Evolutionary conservation across 2,113 vertebrate genomes (phyloP).

Genomic region (Neomonachus schauinslandi): DNA sequence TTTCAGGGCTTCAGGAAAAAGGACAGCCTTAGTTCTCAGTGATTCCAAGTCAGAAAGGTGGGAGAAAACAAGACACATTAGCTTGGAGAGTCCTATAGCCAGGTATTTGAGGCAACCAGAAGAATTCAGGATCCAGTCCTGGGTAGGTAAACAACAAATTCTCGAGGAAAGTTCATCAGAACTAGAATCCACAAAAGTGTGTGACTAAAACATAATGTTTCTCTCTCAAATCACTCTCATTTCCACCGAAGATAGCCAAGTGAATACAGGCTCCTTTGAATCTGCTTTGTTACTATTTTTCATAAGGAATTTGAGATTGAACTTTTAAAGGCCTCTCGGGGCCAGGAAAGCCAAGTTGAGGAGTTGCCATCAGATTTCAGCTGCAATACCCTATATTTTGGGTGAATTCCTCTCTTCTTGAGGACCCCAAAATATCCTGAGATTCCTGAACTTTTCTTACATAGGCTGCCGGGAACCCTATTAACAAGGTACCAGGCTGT

Average conservation of each 20-base stretch:
- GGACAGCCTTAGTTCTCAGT: background rate
- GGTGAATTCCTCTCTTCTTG: background rate
- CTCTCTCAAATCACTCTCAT: background rate
- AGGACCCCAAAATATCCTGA: background rate
- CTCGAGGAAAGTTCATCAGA: background rate
- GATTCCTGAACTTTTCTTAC: background rate
- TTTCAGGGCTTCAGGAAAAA: background rate
- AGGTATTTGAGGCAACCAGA: background rate
- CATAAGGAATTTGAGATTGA: background rate
- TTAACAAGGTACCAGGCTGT: background rate
- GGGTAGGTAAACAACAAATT: background rate
- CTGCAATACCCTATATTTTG: background rate
- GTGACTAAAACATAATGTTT: background rate
- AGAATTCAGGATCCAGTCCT: background rate
- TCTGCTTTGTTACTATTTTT: background rate
- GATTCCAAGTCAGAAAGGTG: background rate
- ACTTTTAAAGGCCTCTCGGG: background rate
- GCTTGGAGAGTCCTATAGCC: background rate
- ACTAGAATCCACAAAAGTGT: background rate
- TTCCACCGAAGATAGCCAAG: background rate
- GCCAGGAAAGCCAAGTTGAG: background rate
- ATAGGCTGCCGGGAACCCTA: background rate
- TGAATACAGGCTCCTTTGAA: background rate
- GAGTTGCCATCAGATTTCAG: background rate
- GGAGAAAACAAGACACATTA: background rate